phyloP scores from a whole-genome alignment of 2,888 invertebrate species.

The Acrobasis repandana region DNA sequence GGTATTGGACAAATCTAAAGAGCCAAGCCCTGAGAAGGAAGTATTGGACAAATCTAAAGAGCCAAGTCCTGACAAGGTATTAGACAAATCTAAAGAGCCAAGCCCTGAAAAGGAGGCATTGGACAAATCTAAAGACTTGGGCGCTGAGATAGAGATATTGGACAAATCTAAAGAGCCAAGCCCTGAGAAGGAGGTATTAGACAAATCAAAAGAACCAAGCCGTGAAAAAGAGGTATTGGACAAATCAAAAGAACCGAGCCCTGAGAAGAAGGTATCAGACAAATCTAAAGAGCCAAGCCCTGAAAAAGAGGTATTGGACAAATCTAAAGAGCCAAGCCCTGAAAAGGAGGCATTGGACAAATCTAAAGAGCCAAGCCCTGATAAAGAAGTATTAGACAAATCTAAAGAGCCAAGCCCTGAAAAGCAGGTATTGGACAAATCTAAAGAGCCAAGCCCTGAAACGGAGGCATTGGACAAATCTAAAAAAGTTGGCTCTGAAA shows the following conservation, averaged over 20 bases:
- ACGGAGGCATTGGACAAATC: slow-evolving; percentile 6
- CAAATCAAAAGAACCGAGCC: slow-evolving; percentile 28
- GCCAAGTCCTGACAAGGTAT: too few relatives aligned
- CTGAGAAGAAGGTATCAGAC: slow-evolving; percentile 16
- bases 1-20: too few relatives aligned
- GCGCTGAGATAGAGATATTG: slow-evolving; percentile 11
- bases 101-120: too few relatives aligned
- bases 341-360: background rate
- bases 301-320: too few relatives aligned
- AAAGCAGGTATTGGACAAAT: background rate
- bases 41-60: too few relatives aligned
- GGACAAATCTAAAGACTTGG: slow-evolving; percentile 20
- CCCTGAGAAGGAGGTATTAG: too few relatives aligned
- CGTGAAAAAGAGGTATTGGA: too few relatives aligned
- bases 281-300: too few relatives aligned
- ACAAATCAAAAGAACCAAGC: too few relatives aligned
- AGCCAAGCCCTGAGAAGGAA: too few relatives aligned
- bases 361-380: slow-evolving; percentile 3
- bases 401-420: background rate
- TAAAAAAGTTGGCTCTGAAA: slow-evolving; percentile 24
- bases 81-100: too few relatives aligned
- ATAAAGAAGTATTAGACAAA: background rate
- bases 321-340: too few relatives aligned
- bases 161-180: slow-evolving; percentile 22
- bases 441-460: slow-evolving; percentile 20